Conservation (phyloP, 2,888 invertebrate genomes). For the Blomia tropicalis region DNA sequence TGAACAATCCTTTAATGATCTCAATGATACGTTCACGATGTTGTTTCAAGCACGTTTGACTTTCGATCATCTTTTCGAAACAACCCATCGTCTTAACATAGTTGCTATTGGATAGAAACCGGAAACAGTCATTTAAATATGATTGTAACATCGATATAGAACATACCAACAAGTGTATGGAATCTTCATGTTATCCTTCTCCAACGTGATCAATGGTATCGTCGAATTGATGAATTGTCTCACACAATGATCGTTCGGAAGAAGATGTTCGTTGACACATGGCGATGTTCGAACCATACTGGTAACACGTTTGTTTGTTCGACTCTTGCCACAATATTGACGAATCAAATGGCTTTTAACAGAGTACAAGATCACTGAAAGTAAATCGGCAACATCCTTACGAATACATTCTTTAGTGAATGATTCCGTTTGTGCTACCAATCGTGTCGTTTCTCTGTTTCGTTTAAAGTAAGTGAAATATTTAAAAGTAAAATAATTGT, state of each 20-base stretch:
- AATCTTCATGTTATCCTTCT: not conserved
- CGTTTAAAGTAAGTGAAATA: too few species aligned
- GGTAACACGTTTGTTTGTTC: not conserved
- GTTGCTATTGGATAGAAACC: not conserved
- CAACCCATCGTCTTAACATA: not conserved
- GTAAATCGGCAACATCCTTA: not conserved
- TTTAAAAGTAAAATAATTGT: not conserved
- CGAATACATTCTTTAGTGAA: not conserved
- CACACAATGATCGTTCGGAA: not conserved
- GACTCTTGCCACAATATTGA: not conserved
- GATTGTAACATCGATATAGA: not conserved
- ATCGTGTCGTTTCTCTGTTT: not conserved
- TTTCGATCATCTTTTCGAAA: not conserved
- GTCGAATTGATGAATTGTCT: not conserved
- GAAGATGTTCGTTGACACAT: not conserved
- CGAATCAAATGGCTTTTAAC: not conserved
- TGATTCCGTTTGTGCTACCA: not conserved
- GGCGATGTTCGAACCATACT: not conserved
- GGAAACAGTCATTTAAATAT: not conserved
- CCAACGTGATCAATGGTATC: not conserved
- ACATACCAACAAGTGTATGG: not conserved
- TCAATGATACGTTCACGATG: not conserved
- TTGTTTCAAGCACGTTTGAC: not conserved
- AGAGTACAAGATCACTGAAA: not conserved
- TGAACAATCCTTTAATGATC: not conserved